phyloP scores from a whole-genome alignment of 2,113 vertebrate species.

The Microtus pennsylvanicus region DNA sequence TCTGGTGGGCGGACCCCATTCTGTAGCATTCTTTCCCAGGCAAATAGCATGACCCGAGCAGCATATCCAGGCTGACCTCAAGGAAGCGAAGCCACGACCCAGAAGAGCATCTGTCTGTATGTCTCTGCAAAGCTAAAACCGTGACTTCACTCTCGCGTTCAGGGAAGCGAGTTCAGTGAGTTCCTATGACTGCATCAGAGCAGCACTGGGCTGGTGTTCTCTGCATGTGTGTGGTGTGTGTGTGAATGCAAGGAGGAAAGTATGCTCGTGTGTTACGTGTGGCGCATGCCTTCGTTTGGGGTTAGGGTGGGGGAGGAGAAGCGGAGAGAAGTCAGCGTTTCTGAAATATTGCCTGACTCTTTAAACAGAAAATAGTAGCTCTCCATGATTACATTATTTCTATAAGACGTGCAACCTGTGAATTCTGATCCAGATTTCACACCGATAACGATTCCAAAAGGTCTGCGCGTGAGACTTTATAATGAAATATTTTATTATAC shows the following conservation, averaged over 20 bases:
- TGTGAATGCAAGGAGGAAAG: no score
- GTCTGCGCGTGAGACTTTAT: slow-evolving; percentile 90
- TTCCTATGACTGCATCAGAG: slow-evolving; percentile 62
- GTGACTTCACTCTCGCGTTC: slow-evolving; percentile 78
- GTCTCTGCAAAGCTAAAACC: slow-evolving; percentile 82
- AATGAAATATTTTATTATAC: slow-evolving; percentile 90
- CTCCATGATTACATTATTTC: slow-evolving; percentile 89
- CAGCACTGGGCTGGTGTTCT: not conserved
- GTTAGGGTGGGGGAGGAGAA: slow-evolving; percentile 60
- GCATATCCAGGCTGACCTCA: slow-evolving; percentile 82
- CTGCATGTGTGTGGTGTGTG: not conserved
- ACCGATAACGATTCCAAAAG: slow-evolving; percentile 82
- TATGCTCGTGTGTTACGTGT: not conserved
- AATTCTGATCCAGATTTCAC: slow-evolving; percentile 86
- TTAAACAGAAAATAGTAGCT: slow-evolving; percentile 83
- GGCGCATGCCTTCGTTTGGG: slow-evolving; percentile 50
- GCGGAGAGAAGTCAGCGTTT: slow-evolving; percentile 69
- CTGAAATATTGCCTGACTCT: slow-evolving; percentile 76
- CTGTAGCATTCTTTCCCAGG: slow-evolving; percentile 86
- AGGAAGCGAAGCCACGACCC: slow-evolving; percentile 85
- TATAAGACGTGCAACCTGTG: slow-evolving; percentile 88
- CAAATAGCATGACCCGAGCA: slow-evolving; percentile 85
- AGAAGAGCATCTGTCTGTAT: slow-evolving; percentile 80
- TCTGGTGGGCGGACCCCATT: slow-evolving; percentile 81
- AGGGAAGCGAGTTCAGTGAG: slow-evolving; percentile 74